These are phyloP conservation scores for Calliphora vomitoria DNA, from an alignment of 2,888 invertebrate species.

Conservation along the genomic window DNA sequence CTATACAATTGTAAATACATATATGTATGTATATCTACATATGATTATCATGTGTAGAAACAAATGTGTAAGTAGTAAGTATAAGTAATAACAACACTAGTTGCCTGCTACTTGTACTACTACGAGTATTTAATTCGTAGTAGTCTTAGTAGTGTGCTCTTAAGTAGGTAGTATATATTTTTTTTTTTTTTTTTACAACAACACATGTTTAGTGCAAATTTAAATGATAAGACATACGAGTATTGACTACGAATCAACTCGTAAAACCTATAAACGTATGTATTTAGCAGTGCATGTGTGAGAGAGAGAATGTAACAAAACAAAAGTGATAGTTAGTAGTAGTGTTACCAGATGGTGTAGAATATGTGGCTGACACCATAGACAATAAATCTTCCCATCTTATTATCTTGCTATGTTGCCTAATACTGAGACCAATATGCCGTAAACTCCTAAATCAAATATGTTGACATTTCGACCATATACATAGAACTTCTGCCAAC, in stretches of 20 bases:
- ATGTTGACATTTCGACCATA: no score
- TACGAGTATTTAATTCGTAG: not conserved
- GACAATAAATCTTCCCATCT: no score
- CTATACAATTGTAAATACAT: not conserved
- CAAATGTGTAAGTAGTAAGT: not conserved
- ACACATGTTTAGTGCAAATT: constrained; percentile 33
- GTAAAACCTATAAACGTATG: not conserved
- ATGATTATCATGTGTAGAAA: not conserved
- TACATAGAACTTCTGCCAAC: no score
- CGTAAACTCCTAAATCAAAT: no score
- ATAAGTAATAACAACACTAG: not conserved
- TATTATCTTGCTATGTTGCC: no score
- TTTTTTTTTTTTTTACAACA: not conserved
- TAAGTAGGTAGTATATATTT: not conserved
- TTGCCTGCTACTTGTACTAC: not conserved
- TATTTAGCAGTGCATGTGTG: no score
- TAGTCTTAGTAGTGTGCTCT: not conserved
- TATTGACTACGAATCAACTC: not conserved
- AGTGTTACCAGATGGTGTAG: not conserved
- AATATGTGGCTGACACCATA: not conserved
- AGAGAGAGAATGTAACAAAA: not conserved
- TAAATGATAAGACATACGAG: constrained; percentile 28
- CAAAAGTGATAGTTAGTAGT: not conserved
- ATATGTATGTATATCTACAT: no score
- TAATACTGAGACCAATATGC: no score